Base-by-base conservation (phyloP, 2,797 vertebrate species). In the Phaenicophaeus curvirostris region DNA sequence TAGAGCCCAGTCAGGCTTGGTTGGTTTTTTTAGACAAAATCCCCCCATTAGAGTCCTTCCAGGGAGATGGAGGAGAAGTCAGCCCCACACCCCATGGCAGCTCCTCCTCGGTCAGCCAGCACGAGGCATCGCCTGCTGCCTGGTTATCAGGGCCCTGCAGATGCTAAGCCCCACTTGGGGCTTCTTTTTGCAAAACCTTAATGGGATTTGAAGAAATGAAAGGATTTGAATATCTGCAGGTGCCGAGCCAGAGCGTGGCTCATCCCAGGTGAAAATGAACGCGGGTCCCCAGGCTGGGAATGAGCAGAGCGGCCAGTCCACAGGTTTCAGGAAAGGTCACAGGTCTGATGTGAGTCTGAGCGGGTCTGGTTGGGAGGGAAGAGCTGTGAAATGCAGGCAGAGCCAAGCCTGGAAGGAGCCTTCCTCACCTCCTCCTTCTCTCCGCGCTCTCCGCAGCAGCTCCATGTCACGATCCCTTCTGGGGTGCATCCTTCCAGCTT, bases 141-240 rank as follows among this genome's bases (percentile, higher is more conserved):
- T 1, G 0, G 71, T 96, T 95, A 96, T 95, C 95, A 76, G 93
- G 8, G 53, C 66, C 91, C 94, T 90, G 92, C 91, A 93, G 95
- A 93, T 65, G 85, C 78, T 89, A 83, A 93, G 58, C 87, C 93
- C 80, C 93, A 67, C 75, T 88, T 27, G 11, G 91, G 93, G 87
- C 94, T 94, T 39, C 93, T 84, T 66, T 92, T 83, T 77, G 92
- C 86, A 93, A 95, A 90, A 76, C 75, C 95, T 94, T 95, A 91
- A 94, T 46, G 67, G 80, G 95, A 95, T 95, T 90, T 92, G 89
- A 75, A 78, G 91, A 73, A 93, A 87, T 72, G 89, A 96, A 91
- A 89, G 68, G 91, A 94, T 93, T 89, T 68, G 94, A 69, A 33
- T 37, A 63, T 80, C 87, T 79, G 88, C 86, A 91, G 94, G 95